phyloP scores from a whole-genome alignment of 2,113 vertebrate genomes.

The Regulus satrapa region DNA sequence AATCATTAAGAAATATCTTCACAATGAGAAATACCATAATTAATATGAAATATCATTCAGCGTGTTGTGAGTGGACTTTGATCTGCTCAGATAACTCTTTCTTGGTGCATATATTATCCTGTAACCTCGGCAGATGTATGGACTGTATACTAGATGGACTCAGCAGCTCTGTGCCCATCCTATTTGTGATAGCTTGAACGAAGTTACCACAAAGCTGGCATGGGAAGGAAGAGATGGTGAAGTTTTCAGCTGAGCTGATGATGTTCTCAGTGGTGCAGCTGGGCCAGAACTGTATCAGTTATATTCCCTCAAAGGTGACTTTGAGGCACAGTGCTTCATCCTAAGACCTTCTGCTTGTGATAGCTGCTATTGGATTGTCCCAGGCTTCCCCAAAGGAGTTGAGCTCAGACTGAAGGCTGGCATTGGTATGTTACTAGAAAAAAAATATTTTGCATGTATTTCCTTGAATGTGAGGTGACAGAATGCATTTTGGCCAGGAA shows the following conservation, averaged over 20 bases:
- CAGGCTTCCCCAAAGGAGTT: neutral
- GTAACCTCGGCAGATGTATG: neutral
- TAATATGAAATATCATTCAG: neutral
- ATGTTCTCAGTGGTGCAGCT: neutral
- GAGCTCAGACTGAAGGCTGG: neutral
- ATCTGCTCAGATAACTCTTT: neutral
- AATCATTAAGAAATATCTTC: neutral
- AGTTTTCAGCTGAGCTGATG: neutral
- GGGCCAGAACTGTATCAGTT: neutral
- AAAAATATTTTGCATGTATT: neutral
- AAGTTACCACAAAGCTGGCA: neutral
- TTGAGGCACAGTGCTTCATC: neutral
- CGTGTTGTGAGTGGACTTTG: neutral
- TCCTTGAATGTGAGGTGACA: neutral
- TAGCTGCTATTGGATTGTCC: neutral
- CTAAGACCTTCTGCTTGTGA: neutral
- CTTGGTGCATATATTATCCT: neutral
- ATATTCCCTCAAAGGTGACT: neutral
- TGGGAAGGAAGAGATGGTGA: neutral
- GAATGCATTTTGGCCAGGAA: neutral
- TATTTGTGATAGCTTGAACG: neutral
- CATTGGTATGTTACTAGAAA: neutral
- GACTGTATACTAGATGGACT: neutral
- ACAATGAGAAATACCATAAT: neutral
- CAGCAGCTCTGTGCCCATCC: neutral